Conservation (phyloP, 2,888 invertebrate genomes). For the Hirudinaria manillensis region DNA sequence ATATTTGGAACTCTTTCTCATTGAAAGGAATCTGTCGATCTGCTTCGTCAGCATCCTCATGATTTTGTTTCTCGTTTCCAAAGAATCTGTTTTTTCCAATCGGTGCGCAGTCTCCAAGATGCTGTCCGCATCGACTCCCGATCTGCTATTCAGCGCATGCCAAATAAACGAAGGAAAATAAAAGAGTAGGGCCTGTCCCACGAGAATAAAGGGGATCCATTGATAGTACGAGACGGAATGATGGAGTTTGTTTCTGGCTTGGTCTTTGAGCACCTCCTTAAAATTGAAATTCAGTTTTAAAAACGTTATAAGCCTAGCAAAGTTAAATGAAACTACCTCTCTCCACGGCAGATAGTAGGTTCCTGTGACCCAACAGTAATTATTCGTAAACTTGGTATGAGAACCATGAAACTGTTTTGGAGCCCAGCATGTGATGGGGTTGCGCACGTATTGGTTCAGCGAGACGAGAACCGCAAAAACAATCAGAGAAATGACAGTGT, state of each 20-base stretch:
- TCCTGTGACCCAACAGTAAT: constrained; percentile 42
- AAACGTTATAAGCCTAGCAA: not conserved
- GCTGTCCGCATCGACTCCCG: constrained; percentile 38
- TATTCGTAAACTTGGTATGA: constrained; percentile 38
- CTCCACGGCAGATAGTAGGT: constrained; percentile 41
- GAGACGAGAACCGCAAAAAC: constrained; percentile 37
- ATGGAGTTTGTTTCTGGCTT: constrained; percentile 36
- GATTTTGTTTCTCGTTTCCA: constrained; percentile 24
- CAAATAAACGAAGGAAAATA: constrained; percentile 53
- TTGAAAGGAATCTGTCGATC: constrained; percentile 35
- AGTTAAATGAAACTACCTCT: constrained; percentile 18
- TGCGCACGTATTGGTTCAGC: constrained; percentile 36
- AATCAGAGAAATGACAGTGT: constrained; percentile 37
- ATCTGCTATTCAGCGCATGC: constrained; percentile 50
- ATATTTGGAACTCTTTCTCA: not conserved
- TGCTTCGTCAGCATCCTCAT: constrained; percentile 34
- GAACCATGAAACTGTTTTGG: constrained; percentile 40
- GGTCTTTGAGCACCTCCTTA: constrained; percentile 33
- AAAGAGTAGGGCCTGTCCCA: constrained; percentile 51
- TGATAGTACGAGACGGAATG: constrained; percentile 43
- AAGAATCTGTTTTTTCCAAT: constrained; percentile 28
- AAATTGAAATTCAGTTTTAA: constrained; percentile 4
- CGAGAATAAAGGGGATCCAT: constrained; percentile 48
- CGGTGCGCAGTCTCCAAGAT: constrained; percentile 31
- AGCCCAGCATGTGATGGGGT: constrained; percentile 41